Percentiles rank a stretch among this genome's conserved stretches.
Conservation (phyloP, 2,888 invertebrate genomes). For the Stenotaenia linearis region DNA sequence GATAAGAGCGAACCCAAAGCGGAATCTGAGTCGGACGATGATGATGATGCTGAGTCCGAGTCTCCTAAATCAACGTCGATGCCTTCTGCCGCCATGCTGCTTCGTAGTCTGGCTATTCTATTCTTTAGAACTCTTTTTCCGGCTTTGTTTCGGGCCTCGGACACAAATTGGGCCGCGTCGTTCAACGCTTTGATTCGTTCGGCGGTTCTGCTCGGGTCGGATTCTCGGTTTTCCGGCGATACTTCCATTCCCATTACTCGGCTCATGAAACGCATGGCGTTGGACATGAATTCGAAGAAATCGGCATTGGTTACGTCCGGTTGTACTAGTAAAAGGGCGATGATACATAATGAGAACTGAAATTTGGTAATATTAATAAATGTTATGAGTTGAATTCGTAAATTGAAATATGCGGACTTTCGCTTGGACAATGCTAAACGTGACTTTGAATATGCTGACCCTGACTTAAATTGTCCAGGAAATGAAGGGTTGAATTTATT, state of each 20-base stretch:
- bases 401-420: neutral
- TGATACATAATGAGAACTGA: neutral
- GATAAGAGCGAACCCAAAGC: neutral
- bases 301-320: neutral
- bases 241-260: neutral
- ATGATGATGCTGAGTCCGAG: neutral
- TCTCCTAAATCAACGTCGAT: neutral
- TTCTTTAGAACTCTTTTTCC: neutral
- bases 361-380: neutral
- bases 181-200: conserved; percentile 13
- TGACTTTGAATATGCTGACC: neutral
- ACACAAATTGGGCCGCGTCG: conserved; percentile 5
- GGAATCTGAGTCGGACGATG: conserved; percentile 9
- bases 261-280: neutral
- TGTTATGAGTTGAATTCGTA: neutral
- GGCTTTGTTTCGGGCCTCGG: neutral
- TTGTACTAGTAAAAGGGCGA: neutral
- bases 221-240: neutral
- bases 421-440: neutral
- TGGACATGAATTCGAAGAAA: conserved; percentile 29
- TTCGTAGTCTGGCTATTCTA: neutral
- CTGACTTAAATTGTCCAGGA: neutral
- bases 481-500: neutral
- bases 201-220: conserved; percentile 19
- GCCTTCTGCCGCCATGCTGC: neutral